Evolutionary conservation across 2,113 vertebrate genomes (phyloP).

Genomic region (Isichthys henryi): DNA sequence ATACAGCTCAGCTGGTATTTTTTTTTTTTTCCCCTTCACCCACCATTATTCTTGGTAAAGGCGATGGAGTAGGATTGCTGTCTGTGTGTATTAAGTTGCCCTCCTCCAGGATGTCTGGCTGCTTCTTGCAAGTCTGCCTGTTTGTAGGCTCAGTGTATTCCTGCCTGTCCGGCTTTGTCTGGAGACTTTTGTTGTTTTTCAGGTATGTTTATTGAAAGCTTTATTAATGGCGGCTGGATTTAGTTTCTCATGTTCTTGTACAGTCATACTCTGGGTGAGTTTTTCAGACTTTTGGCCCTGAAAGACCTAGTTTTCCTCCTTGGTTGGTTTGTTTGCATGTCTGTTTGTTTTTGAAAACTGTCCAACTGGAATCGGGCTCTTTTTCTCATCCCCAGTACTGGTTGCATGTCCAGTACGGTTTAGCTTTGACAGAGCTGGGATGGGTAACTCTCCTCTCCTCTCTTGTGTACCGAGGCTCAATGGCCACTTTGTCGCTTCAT

Average conservation of each 20-base stretch:
- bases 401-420: not conserved
- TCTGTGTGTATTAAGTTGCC: not conserved
- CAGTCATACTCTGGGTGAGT: not conserved
- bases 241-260: not conserved
- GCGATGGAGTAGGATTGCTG: not conserved
- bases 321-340: too few relatives aligned
- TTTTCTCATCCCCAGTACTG: not conserved
- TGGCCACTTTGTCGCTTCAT: conserved; percentile 31
- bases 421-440: not conserved
- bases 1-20: not conserved
- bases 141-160: not conserved
- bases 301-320: not conserved
- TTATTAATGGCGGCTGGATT: not conserved
- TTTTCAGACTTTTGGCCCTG: not conserved
- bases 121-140: not conserved
- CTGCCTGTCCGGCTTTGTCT: not conserved
- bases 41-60: conserved; percentile 24
- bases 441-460: not conserved
- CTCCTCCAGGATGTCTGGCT: not conserved
- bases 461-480: conserved; percentile 16
- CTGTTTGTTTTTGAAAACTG: not conserved
- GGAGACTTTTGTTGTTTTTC: not conserved
- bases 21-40: conserved; percentile 2
- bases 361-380: conserved; percentile 27
- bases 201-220: not conserved